phyloP scores from a whole-genome alignment of 1,140 invertebrate species.

The Homalodisca vitripennis region DNA sequence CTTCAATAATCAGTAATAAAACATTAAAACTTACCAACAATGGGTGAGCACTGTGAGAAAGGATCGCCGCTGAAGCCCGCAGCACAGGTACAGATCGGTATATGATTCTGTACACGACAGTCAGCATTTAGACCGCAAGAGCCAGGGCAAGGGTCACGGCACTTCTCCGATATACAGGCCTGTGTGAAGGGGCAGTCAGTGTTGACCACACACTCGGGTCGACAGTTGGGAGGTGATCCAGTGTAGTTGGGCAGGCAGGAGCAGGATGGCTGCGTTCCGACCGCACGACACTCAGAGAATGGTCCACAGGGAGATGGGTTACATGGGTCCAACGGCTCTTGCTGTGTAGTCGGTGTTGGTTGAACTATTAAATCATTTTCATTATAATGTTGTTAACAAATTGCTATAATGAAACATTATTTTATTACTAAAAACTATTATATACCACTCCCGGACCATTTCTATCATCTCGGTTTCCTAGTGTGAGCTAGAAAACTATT shows the following conservation, averaged over 20 bases:
- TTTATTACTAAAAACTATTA: no score
- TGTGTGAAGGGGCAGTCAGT: conserved; percentile 54
- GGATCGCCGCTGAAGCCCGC: conserved; percentile 63
- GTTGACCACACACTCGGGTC: conserved; percentile 57
- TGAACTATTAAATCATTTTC: no score
- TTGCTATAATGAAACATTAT: no score
- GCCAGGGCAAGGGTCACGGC: conserved; percentile 66
- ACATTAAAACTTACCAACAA: conserved; percentile 38
- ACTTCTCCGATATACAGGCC: conserved; percentile 63
- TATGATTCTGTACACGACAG: conserved; percentile 74
- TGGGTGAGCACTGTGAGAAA: conserved; percentile 50
- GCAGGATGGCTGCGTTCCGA: conserved; percentile 56
- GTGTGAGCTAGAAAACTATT: no score
- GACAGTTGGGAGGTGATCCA: conserved; percentile 56
- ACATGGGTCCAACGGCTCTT: conserved; percentile 40
- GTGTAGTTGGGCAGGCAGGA: conserved; percentile 56
- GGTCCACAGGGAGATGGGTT: conserved; percentile 51
- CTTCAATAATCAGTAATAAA: no score
- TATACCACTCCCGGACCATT: no score
- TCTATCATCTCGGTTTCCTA: no score
- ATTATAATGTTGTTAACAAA: no score
- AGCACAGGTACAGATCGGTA: conserved; percentile 67
- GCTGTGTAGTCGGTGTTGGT: conserved; percentile 21
- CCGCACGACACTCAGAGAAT: conserved; percentile 50
- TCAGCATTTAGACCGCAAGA: conserved; percentile 67